A percentile compares a stretch with the other conserved stretches of the same genome.
Conservation (phyloP, 2,113 vertebrate genomes). For the Artemisiospiza belli region DNA sequence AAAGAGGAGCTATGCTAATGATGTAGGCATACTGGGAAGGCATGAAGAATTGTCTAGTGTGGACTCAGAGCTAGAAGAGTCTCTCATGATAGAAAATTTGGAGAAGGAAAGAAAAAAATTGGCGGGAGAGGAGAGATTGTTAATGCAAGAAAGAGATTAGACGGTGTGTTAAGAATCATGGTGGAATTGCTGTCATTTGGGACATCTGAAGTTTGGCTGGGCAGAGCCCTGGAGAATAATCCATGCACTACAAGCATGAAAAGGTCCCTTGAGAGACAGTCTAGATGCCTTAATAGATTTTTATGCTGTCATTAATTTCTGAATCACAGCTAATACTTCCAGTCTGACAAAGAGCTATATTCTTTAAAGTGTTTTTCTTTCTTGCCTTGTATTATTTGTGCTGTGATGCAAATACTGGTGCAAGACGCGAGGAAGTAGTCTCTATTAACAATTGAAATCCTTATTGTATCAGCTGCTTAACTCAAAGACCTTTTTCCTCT, state of each 20-base stretch:
- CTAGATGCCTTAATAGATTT: conserved; percentile 66
- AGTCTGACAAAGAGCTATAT: conserved; percentile 47
- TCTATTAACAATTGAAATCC: neutral
- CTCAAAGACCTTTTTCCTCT: neutral
- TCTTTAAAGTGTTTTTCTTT: conserved; percentile 24
- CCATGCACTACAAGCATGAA: conserved; percentile 26
- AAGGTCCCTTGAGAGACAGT: conserved; percentile 35
- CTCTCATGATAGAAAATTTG: neutral
- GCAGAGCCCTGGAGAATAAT: conserved; percentile 41
- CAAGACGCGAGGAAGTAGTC: neutral
- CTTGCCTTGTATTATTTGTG: conserved; percentile 8
- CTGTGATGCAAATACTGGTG: neutral
- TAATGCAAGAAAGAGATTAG: neutral
- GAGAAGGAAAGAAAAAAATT: neutral
- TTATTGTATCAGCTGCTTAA: neutral
- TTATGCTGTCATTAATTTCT: conserved; percentile 62
- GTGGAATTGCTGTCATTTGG: conserved; percentile 30
- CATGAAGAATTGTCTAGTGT: conserved; percentile 24
- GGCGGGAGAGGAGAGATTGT: neutral
- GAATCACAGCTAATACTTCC: conserved; percentile 50
- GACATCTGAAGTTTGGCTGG: conserved; percentile 54
- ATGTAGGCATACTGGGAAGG: conserved; percentile 30
- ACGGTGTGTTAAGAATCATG: conserved; percentile 13
- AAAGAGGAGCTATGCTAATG: conserved; percentile 56
- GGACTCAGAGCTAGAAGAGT: neutral